A percentile compares a stretch with the other conserved stretches of the same genome.
Evolutionary conservation across 2,888 invertebrate genomes (phyloP).

Genomic region (Heliconius aoede): DNA sequence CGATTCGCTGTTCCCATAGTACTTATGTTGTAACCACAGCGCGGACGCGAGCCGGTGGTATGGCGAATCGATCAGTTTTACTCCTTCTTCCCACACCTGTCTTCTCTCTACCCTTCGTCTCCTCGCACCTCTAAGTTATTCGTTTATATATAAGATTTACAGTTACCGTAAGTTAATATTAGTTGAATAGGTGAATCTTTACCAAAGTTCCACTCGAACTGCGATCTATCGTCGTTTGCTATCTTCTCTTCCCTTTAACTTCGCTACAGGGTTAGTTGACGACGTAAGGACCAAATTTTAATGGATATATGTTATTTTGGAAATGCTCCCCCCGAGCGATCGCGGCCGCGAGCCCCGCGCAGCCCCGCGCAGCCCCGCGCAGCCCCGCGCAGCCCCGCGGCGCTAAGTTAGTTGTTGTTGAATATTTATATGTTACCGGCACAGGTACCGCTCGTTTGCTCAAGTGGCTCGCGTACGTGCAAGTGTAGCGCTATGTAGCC

Average conservation of each 20-base stretch:
- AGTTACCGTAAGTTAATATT: slow-evolving; percentile 81
- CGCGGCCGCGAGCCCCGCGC: slow-evolving; percentile 53
- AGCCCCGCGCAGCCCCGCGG: slow-evolving; percentile 48
- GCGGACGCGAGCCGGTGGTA: slow-evolving; percentile 39
- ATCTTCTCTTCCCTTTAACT: slow-evolving; percentile 63
- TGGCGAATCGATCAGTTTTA: slow-evolving; percentile 48
- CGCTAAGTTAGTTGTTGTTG: slow-evolving; percentile 59
- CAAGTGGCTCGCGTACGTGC: slow-evolving; percentile 74
- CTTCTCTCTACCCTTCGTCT: background rate
- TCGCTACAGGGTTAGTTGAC: slow-evolving; percentile 71
- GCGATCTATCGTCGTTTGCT: slow-evolving; percentile 66
- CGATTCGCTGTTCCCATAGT: slow-evolving; percentile 46
- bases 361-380: too few relatives aligned
- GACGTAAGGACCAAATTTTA: slow-evolving; percentile 71
- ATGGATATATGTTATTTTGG: slow-evolving; percentile 59
- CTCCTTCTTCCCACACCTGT: slow-evolving; percentile 2
- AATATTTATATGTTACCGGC: slow-evolving; percentile 61
- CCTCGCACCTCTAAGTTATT: slow-evolving; percentile 45
- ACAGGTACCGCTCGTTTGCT: slow-evolving; percentile 62
- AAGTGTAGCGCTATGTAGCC: slow-evolving; percentile 61
- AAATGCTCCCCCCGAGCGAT: slow-evolving; percentile 60
- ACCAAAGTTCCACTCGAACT: slow-evolving; percentile 76
- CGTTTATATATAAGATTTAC: slow-evolving; percentile 64
- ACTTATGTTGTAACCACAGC: slow-evolving; percentile 44
- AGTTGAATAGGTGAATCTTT: slow-evolving; percentile 78